Evolutionary conservation across 2,113 vertebrate genomes (phyloP), one percentile per base, ranked within the genome.

Genomic region (Noturus placidus): DNA sequence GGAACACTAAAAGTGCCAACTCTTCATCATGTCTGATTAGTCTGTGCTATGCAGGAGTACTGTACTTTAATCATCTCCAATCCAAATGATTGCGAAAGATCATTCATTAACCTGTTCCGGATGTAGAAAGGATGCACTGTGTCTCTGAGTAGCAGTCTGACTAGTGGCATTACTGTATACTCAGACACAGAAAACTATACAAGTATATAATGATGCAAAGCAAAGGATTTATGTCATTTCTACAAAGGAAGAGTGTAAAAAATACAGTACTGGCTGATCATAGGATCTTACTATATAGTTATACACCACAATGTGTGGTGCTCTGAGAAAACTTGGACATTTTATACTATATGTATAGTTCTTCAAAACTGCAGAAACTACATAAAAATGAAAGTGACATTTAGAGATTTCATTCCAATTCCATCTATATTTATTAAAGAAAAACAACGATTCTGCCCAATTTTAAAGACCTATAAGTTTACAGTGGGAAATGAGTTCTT

Each of bases 11-110:
- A 87, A 33, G 67, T 87, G 83, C 46, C 77, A 82, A 54, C 74
- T 67, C 30, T 82, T 84, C 56, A 82, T 87, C 83, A 69, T 78
- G 38, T 61, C 74, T 50, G 80, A 81, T 86, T 84, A 61, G 57
- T 42, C 57, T 85, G 27, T 61, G 42, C n/a, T 30, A 15, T 59
- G 67, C 27, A 85, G 61, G 9, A 67, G 50, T 67, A 4, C 52
- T 54, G 22, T n/a, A 83, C 59, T 82, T 33, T 82, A 61, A 69
- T n/a, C 38, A 74, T n/a, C n/a, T 76, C 33, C n/a, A 85, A 61
- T 50, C 20, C 9, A 70, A 74, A 27, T 38, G 3, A 50, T 50
- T 86, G 59, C 19, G 59, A 2, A 84, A 83, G 56, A 72, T 79
- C n/a, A 7, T 54, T 84, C 61, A 84, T 27, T 77, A 33, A 65